phyloP scores from a whole-genome alignment of 2,113 vertebrate genomes.

The Oreocharis arfaki region DNA sequence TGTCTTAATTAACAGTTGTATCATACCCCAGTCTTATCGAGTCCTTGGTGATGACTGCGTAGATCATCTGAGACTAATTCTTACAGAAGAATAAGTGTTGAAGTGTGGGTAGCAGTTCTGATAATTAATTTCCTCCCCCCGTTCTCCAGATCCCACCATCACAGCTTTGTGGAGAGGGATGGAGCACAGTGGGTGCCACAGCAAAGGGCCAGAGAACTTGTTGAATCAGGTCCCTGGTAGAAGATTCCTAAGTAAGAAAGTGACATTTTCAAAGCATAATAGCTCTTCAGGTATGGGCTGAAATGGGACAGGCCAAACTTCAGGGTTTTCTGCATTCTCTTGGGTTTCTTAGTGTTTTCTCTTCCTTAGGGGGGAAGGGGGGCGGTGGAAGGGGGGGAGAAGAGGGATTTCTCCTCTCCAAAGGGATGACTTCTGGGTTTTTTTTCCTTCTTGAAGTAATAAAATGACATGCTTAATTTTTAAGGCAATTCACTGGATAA shows the following conservation, averaged over 20 bases:
- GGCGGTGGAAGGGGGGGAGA: accelerated
- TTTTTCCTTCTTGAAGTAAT: neutral
- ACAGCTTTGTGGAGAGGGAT: neutral
- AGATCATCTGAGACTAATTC: neutral
- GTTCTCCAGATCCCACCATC: accelerated
- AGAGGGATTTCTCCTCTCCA: neutral
- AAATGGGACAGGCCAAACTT: neutral
- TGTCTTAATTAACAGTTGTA: neutral
- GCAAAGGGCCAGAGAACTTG: neutral
- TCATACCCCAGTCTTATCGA: accelerated
- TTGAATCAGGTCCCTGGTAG: accelerated
- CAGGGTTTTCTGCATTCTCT: neutral
- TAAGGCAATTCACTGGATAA: neutral
- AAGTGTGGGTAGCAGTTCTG: neutral
- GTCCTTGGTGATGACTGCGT: neutral
- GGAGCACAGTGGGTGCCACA: neutral
- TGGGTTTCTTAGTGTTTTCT: neutral
- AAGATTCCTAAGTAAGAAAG: neutral
- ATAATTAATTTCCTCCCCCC: neutral
- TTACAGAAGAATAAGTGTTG: neutral
- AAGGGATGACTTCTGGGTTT: neutral
- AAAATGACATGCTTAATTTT: neutral
- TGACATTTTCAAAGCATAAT: neutral
- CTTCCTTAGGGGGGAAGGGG: accelerated
- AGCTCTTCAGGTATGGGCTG: neutral